Evolutionary conservation across 2,113 vertebrate species (phyloP).

Genomic region (Cheilinus undulatus): DNA sequence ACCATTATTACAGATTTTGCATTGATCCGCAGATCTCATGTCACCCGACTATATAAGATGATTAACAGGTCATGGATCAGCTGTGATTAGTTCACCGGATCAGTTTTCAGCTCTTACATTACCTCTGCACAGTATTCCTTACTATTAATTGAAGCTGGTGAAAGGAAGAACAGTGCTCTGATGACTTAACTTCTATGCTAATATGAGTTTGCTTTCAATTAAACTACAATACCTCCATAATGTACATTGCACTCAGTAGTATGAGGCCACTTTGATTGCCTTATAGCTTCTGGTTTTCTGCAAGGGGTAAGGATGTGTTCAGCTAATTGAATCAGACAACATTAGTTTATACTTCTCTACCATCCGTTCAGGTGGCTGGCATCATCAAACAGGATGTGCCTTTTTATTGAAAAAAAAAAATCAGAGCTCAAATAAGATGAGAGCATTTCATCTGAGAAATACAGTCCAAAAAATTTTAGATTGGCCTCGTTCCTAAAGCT

Average conservation of each 20-base stretch:
- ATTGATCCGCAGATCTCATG: no score
- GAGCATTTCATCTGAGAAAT: neutral
- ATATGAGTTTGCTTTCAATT: neutral
- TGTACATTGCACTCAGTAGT: neutral
- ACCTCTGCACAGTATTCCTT: no score
- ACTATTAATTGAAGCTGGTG: neutral
- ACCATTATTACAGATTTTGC: no score
- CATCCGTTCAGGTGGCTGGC: neutral
- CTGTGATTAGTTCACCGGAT: no score
- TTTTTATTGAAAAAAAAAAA: neutral
- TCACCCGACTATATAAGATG: no score
- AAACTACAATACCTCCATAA: neutral
- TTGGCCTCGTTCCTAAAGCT: neutral
- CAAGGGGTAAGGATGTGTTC: neutral
- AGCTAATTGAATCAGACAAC: constrained; percentile 5
- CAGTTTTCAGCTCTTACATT: no score
- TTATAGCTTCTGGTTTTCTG: neutral
- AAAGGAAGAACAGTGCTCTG: neutral
- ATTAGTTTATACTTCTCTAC: neutral
- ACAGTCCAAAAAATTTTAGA: neutral
- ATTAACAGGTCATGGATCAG: no score
- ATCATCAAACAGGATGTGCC: neutral
- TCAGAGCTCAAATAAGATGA: neutral
- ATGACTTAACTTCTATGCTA: neutral
- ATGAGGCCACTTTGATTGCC: neutral